Percentiles rank a stretch among this genome's conserved stretches.
phyloP scores from a whole-genome alignment of 2,888 invertebrate species.

The Andrena trimmerana region DNA sequence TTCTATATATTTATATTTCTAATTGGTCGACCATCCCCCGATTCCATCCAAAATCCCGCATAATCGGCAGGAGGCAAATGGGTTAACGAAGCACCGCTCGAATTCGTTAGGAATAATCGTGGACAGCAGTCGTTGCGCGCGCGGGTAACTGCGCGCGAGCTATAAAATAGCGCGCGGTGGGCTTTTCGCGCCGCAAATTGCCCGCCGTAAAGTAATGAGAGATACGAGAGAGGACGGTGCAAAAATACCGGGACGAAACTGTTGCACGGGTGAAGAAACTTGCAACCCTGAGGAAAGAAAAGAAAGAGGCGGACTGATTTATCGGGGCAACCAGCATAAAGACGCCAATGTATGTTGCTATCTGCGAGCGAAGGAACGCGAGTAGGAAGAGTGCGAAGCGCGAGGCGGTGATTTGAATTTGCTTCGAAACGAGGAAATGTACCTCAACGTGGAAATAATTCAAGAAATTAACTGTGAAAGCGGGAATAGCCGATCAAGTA shows the following conservation, averaged over 20 bases:
- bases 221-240: constrained; percentile 64
- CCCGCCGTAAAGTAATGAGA: constrained; percentile 72
- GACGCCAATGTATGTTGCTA: constrained; percentile 17
- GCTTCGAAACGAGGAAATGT: not conserved
- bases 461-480: not conserved
- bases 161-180: constrained; percentile 34
- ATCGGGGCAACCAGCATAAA: constrained; percentile 28
- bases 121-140: not conserved
- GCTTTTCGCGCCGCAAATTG: constrained; percentile 51
- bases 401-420: constrained; percentile 32
- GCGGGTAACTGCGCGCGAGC: not conserved
- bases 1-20: no score
- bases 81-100: constrained; percentile 4
- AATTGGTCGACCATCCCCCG: no score
- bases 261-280: constrained; percentile 29
- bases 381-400: constrained; percentile 20
- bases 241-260: constrained; percentile 68
- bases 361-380: not conserved
- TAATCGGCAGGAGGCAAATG: constrained; percentile 9
- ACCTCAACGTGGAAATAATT: not conserved
- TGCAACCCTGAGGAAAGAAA: constrained; percentile 7
- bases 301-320: constrained; percentile 33
- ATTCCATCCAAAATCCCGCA: no score
- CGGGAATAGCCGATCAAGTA: not conserved
- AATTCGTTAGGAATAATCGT: constrained; percentile 35